A percentile compares a stretch with the other conserved stretches of the same genome.
Conservation (phyloP, 2,797 vertebrate species). For the Ctenopoma multispine region DNA sequence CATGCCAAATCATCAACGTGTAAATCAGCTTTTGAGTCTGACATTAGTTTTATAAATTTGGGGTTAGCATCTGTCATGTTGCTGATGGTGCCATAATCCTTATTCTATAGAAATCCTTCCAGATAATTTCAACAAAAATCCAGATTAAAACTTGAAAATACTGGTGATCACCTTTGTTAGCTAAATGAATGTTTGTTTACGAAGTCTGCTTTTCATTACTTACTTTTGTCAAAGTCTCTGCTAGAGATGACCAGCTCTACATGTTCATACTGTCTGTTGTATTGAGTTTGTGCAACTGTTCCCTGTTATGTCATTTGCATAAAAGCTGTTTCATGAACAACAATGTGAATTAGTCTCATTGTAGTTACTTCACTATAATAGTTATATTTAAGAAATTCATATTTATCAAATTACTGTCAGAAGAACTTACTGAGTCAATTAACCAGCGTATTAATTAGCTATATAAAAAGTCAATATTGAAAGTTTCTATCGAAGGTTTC, state of each 20-base stretch:
- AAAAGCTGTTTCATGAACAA: conserved; percentile 86
- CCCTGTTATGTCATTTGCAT: conserved; percentile 86
- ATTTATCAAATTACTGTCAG: not conserved
- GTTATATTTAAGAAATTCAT: no score
- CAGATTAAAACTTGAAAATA: conserved; percentile 78
- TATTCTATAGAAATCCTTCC: conserved; percentile 70
- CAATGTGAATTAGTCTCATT: conserved; percentile 44
- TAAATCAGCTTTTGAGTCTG: conserved; percentile 38
- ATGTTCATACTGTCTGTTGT: conserved; percentile 85
- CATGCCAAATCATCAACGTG: conserved; percentile 66
- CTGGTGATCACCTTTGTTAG: conserved; percentile 76
- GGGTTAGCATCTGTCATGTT: conserved; percentile 72
- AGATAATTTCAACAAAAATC: conserved; percentile 64
- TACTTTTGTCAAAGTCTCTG: conserved; percentile 78
- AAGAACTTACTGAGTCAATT: no score
- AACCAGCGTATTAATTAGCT: no score
- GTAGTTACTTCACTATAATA: not conserved
- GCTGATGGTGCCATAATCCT: conserved; percentile 84
- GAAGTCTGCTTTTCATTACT: conserved; percentile 74
- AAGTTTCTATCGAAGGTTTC: no score
- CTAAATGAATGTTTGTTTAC: conserved; percentile 82
- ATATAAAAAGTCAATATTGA: no score
- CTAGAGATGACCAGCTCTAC: conserved; percentile 78
- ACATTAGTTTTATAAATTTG: conserved; percentile 40
- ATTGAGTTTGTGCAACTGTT: conserved; percentile 86